A percentile compares a stretch with the other conserved stretches of the same genome.
These are phyloP conservation scores for Ecliptopera silaceata DNA, from an alignment of 2,888 invertebrate species.

Conservation along the genomic window DNA sequence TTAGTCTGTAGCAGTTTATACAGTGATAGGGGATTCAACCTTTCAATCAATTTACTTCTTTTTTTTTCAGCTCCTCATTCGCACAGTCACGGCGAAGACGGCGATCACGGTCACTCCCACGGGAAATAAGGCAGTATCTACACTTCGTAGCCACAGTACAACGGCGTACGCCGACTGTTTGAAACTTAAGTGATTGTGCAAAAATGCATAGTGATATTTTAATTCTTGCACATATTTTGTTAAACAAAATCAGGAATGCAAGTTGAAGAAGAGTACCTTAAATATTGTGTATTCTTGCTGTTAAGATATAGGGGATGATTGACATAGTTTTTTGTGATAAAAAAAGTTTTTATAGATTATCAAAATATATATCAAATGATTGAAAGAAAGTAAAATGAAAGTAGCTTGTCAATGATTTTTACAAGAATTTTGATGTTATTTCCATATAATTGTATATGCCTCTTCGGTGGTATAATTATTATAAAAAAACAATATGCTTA, in stretches of 20 bases:
- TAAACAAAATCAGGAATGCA: not conserved
- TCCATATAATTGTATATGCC: too few relatives aligned
- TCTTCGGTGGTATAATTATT: too few relatives aligned
- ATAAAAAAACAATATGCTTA: too few relatives aligned
- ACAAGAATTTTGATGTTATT: too few relatives aligned
- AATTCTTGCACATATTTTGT: not conserved
- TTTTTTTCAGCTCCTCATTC: slow-evolving; percentile 62
- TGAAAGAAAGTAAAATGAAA: not conserved
- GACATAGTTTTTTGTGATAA: not conserved
- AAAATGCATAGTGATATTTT: not conserved
- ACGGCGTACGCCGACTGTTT: not conserved
- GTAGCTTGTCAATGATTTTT: too few relatives aligned
- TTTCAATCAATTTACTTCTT: too few relatives aligned
- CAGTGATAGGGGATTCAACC: too few relatives aligned
- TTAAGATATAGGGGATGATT: not conserved
- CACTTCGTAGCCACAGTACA: too few relatives aligned
- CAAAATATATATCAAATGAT: not conserved
- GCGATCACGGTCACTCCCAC: slow-evolving; percentile 48
- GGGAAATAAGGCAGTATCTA: slow-evolving; percentile 31
- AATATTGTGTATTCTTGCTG: not conserved
- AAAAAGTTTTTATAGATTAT: not conserved
- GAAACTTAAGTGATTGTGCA: slow-evolving; percentile 6
- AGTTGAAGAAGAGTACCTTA: not conserved
- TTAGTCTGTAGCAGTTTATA: too few relatives aligned
- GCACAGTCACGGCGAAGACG: slow-evolving; percentile 55